phyloP scores from a whole-genome alignment of 2,888 invertebrate species.

The Mayetiola destructor region DNA sequence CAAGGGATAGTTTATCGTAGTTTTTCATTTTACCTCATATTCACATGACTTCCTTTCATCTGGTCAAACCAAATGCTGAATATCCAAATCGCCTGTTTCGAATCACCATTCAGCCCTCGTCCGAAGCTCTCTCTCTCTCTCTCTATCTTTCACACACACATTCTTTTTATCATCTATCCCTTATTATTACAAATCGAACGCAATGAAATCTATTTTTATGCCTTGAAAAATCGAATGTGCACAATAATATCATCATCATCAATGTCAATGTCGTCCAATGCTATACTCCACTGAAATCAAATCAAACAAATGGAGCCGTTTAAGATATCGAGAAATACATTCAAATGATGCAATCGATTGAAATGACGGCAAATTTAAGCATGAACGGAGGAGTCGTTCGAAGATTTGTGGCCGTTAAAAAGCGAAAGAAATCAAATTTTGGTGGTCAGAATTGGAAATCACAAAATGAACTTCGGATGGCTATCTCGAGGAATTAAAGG shows the following conservation, averaged over 20 bases:
- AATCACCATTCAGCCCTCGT: no score
- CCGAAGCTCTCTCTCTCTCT: no score
- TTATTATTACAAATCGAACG: neutral
- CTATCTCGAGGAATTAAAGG: no score
- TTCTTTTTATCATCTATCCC: no score
- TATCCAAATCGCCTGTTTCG: neutral
- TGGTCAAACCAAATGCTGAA: neutral
- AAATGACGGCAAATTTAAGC: no score
- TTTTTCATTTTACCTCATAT: conserved; percentile 6
- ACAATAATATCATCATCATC: conserved; percentile 12
- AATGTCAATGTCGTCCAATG: neutral
- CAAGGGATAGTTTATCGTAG: conserved; percentile 7
- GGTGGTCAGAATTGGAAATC: neutral
- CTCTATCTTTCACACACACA: no score
- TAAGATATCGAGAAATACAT: neutral
- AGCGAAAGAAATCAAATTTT: conserved; percentile 3
- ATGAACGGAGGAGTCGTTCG: neutral
- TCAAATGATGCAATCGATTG: neutral
- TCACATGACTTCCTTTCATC: neutral
- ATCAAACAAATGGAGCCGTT: conserved; percentile 7
- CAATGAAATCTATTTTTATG: conserved; percentile 5
- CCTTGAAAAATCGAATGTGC: neutral
- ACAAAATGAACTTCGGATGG: neutral
- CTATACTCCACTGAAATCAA: conserved; percentile 4
- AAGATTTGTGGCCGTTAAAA: neutral